Base-by-base conservation (phyloP, 2,888 invertebrate species). In the Ectemnius lituratus region DNA sequence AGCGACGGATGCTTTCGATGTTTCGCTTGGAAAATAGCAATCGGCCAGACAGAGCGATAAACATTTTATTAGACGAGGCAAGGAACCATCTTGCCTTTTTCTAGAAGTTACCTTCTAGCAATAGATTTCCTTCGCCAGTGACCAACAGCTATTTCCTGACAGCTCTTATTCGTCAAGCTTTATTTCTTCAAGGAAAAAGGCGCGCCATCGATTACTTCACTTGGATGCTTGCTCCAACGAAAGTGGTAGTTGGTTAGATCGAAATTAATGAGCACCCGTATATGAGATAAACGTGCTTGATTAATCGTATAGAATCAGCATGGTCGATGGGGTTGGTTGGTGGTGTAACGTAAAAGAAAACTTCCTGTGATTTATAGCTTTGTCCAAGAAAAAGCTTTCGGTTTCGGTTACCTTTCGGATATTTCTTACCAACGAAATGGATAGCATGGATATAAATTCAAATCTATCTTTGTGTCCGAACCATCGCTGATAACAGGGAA, bases 281-380 rank as follows among this genome's bases (percentile, higher is more conserved):
- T 52, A 62, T 64, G 63, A 74, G 76, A 73, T 73, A 75, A 70
- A 59, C 74, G 76, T 70, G 65, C 72, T 77, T 82, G 80, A 81
- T 81, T 81, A 81, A 81, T 81, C 83, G 81, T 67, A 71, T 75
- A 67, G 78, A 81, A 76, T 81, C 75, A 18, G 65, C 59, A 64
- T 61, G 70, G 37, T 8, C 11, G 37, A 11, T 23, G 37, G 37
- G 58, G 46, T 52, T 52, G 18, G 65, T 37, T n/a, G n/a, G n/a
- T n/a, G n/a, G 5, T 52, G 67, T 60, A 67, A 37, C 37, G 8
- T 8, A 8, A 37, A 37, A 69, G 76, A 73, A 76, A 79, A 72
- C 63, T 75, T 66, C 16, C 23, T 5, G 68, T 82, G 74, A 82
- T 81, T 79, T 79, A 76, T 82, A 72, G 74, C 62, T 64, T 68